These are phyloP conservation scores for Apamea monoglypha DNA, from an alignment of 2,888 invertebrate genomes.

Conservation along the genomic window DNA sequence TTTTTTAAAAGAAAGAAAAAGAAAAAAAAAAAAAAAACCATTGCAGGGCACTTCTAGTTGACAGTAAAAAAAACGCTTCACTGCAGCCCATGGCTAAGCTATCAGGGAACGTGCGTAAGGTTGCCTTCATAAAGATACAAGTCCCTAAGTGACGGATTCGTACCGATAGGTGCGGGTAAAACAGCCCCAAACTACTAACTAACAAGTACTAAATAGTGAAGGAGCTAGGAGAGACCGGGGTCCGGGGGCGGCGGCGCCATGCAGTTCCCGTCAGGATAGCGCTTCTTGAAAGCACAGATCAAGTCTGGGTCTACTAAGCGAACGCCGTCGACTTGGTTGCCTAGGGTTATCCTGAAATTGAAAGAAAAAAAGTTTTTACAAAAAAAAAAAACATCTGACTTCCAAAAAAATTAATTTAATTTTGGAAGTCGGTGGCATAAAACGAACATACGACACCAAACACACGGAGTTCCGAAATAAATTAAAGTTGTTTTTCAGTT, in stretches of 20 bases:
- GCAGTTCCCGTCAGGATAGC: constrained; percentile 97
- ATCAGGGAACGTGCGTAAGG: background rate
- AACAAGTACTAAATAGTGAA: constrained; percentile 17
- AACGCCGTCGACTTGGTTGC: constrained; percentile 99
- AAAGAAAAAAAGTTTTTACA: background rate
- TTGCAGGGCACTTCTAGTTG: background rate
- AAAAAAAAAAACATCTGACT: background rate
- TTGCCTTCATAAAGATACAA: too few relatives aligned
- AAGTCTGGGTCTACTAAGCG: constrained; percentile 97
- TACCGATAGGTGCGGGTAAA: background rate
- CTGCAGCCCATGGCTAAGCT: background rate
- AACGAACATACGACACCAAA: background rate
- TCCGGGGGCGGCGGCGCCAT: constrained; percentile 93
- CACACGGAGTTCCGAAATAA: background rate
- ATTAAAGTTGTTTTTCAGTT: background rate
- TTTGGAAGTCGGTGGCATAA: background rate
- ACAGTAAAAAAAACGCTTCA: background rate
- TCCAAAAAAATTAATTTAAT: background rate
- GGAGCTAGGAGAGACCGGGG: constrained; percentile 76
- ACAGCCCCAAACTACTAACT: too few relatives aligned
- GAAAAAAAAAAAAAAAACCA: too few relatives aligned
- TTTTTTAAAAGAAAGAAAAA: too few relatives aligned
- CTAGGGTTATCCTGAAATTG: constrained; percentile 94
- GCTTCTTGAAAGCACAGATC: constrained; percentile 96
- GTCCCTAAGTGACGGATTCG: background rate